These are phyloP conservation scores for Myocastor coypus DNA, from an alignment of 2,113 vertebrate genomes.

Conservation along the genomic window DNA sequence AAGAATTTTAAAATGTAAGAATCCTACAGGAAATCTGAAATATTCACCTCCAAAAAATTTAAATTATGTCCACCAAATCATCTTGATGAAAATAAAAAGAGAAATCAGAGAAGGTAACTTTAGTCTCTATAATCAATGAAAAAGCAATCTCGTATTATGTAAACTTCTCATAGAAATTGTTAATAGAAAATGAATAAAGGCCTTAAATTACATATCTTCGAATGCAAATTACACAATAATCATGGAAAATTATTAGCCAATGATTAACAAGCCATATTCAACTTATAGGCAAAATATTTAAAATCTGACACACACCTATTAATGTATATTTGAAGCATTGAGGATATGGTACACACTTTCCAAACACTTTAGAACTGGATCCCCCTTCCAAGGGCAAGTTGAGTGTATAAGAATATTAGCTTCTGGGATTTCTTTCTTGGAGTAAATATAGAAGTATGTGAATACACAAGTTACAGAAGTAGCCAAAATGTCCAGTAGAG, in stretches of 20 bases:
- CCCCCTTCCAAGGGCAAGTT: not conserved
- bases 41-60: not conserved
- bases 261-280: not conserved
- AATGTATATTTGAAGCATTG: not conserved
- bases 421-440: not conserved
- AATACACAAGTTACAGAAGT: not conserved
- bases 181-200: not conserved
- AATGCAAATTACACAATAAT: not conserved
- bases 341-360: not conserved
- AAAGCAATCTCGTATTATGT: not conserved
- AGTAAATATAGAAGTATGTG: not conserved
- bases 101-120: not conserved
- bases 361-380: not conserved
- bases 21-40: not conserved
- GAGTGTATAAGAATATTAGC: not conserved
- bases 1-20: not conserved
- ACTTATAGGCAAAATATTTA: not conserved
- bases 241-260: not conserved
- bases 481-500: not conserved
- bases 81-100: not conserved
- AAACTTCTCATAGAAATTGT: not conserved
- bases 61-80: not conserved
- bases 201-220: not conserved
- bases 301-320: not conserved
- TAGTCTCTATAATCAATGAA: not conserved